Evolutionary conservation across 2,888 invertebrate genomes (phyloP).

Genomic region (Lutraria lutraria): DNA sequence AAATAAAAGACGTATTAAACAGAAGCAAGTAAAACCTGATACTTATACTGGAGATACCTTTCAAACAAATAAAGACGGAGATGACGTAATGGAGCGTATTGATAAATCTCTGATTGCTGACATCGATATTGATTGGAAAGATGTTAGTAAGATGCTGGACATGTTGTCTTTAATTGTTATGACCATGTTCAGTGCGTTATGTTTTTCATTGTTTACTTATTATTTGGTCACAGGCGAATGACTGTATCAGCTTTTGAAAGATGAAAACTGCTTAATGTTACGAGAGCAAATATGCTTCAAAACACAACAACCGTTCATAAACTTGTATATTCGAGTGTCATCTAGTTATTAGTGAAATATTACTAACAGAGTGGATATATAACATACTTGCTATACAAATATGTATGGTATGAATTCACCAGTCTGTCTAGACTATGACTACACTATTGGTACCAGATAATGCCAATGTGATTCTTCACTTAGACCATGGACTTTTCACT

Average conservation of each 20-base stretch:
- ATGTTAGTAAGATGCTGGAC: slow-evolving; percentile 19
- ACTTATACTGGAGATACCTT: neutral
- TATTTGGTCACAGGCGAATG: neutral
- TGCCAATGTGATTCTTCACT: too few species aligned
- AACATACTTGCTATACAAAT: too few species aligned
- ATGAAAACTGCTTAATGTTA: neutral
- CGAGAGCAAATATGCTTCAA: too few species aligned
- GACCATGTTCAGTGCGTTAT: neutral
- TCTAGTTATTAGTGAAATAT: too few species aligned
- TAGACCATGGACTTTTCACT: too few species aligned
- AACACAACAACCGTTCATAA: too few species aligned
- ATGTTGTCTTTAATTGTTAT: neutral
- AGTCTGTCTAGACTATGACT: too few species aligned
- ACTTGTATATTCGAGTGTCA: too few species aligned
- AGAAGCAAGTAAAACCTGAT: neutral
- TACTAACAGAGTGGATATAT: too few species aligned
- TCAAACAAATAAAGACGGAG: neutral
- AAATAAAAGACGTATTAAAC: neutral
- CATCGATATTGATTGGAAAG: slow-evolving; percentile 5
- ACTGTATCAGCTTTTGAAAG: neutral
- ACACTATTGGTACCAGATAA: too few species aligned
- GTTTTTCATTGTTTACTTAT: slow-evolving; percentile 6
- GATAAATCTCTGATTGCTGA: neutral
- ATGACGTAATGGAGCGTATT: neutral
- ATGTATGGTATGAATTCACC: too few species aligned